Evolutionary conservation across 2,888 invertebrate species (phyloP).

Genomic region (Sinelater perroti): DNA sequence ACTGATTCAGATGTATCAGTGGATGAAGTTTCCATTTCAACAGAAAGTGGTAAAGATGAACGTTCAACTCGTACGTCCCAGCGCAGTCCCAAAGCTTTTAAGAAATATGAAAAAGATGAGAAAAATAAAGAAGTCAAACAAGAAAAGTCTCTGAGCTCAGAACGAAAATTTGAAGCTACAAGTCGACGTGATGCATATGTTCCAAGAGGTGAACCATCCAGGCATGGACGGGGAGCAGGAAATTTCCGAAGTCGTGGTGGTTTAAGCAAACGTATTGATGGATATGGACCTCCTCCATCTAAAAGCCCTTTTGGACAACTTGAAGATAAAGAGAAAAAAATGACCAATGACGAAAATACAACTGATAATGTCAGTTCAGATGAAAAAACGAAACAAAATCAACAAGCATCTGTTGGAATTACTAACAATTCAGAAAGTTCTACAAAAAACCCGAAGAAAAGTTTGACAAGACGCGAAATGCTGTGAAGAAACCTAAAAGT

Average conservation of each 20-base stretch:
- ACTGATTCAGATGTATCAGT: constrained; percentile 82
- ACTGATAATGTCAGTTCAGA: constrained; percentile 69
- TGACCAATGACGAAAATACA: constrained; percentile 48
- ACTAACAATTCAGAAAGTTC: constrained; percentile 56
- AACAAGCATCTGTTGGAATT: constrained; percentile 74
- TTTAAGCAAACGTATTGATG: constrained; percentile 70
- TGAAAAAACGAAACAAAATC: constrained; percentile 51
- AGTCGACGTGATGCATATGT: constrained; percentile 76
- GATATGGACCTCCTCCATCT: constrained; percentile 82
- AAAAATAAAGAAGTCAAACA: constrained; percentile 63
- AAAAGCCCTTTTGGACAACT: constrained; percentile 75
- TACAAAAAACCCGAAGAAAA: constrained; percentile 40
- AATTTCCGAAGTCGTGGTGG: constrained; percentile 59
- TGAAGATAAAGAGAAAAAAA: constrained; percentile 56
- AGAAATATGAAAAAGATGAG: constrained; percentile 68
- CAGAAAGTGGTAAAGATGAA: constrained; percentile 67
- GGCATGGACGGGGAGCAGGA: constrained; percentile 78
- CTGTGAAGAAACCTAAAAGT: constrained; percentile 55
- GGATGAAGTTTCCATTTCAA: constrained; percentile 70
- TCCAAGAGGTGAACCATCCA: constrained; percentile 88
- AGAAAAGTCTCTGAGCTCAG: constrained; percentile 41
- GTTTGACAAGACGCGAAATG: constrained; percentile 53
- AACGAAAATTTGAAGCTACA: constrained; percentile 50
- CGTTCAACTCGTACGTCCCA: constrained; percentile 57
- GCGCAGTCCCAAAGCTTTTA: constrained; percentile 64